Evolutionary conservation across 35 echinoderm and acorn worm species (phyloP).

Genomic region (Eucidaris tribuloides): DNA sequence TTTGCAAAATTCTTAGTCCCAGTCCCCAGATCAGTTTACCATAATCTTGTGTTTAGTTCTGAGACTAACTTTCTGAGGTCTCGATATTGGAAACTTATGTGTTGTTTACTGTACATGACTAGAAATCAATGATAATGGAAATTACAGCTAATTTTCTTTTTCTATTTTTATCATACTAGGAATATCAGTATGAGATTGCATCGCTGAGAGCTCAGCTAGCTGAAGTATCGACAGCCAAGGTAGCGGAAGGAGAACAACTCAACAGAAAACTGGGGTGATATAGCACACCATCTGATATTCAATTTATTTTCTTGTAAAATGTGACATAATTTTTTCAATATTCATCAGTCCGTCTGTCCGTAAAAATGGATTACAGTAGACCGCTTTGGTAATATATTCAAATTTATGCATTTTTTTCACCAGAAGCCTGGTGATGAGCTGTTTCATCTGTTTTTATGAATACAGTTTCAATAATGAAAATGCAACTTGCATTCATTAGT

Average conservation of each 20-base stretch:
- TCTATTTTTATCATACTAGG: neutral
- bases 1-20: neutral
- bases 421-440: no score
- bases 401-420: no score
- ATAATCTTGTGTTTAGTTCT: neutral
- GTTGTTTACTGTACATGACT: no score
- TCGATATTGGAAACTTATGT: neutral
- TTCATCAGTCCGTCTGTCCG: neutral
- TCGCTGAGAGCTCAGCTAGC: constrained; percentile 63
- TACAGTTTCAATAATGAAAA: no score
- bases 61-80: neutral
- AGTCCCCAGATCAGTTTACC: neutral
- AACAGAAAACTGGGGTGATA: constrained; percentile 49
- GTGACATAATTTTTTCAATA: neutral
- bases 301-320: neutral
- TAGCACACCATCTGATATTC: neutral
- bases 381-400: no score
- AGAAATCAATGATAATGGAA: no score
- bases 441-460: no score
- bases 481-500: no score
- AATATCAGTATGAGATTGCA: constrained; percentile 70
- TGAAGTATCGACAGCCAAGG: constrained; percentile 41
- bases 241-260: constrained; percentile 40
- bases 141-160: neutral
- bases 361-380: neutral